phyloP scores from a whole-genome alignment of 1,140 invertebrate genomes.

The Drosophila mauritiana region DNA sequence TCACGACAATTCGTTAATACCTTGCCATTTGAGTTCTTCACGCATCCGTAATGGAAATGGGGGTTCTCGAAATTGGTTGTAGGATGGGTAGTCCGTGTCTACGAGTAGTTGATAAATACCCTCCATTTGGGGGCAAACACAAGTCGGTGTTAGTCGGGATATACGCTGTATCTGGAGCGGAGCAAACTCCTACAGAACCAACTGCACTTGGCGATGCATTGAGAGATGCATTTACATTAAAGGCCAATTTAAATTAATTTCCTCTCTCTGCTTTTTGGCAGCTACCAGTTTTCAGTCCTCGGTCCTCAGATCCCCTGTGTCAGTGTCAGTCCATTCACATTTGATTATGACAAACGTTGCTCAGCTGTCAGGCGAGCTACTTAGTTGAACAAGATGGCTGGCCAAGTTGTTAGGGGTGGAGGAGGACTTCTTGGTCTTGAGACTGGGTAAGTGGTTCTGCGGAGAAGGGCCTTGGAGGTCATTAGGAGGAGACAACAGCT shows the following conservation, averaged over 20 bases:
- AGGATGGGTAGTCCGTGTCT: constrained; percentile 32
- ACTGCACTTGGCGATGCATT: constrained; percentile 63
- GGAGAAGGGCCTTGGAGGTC: constrained; percentile 31
- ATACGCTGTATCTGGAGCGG: constrained; percentile 74
- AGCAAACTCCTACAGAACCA: constrained; percentile 27
- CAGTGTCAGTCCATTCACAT: constrained; percentile 75
- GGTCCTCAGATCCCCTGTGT: constrained; percentile 30
- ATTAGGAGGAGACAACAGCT: constrained; percentile 75
- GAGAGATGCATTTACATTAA: constrained; percentile 84
- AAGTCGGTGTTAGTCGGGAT: constrained; percentile 76
- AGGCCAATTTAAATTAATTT: constrained; percentile 84
- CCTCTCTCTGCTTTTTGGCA: constrained; percentile 59
- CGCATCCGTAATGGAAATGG: constrained; percentile 60
- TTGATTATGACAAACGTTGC: constrained; percentile 81
- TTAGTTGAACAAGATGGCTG: constrained; percentile 70
- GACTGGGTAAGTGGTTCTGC: constrained; percentile 28
- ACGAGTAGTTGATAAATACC: constrained; percentile 70
- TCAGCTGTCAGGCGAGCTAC: constrained; percentile 80
- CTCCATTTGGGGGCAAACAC: constrained; percentile 70
- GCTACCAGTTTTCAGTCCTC: constrained; percentile 54
- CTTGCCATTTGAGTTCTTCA: constrained; percentile 80
- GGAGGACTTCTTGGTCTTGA: constrained; percentile 10
- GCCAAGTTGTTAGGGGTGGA: constrained; percentile 10
- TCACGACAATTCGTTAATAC: constrained; percentile 81
- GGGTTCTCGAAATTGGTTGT: constrained; percentile 8